Evolutionary conservation across 1,140 invertebrate genomes (phyloP).

Genomic region (Apis cerana): DNA sequence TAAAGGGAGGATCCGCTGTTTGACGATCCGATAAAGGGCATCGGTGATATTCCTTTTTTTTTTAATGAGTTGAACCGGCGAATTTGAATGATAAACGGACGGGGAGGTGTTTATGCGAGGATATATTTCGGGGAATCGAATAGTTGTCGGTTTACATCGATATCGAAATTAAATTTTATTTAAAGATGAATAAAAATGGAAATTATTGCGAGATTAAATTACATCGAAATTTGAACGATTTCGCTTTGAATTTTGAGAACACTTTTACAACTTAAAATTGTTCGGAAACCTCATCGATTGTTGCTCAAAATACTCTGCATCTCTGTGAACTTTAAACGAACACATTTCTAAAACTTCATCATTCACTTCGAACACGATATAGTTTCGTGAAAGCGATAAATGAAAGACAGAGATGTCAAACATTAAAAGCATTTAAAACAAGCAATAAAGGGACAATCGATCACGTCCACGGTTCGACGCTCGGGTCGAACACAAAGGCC

Average conservation of each 20-base stretch:
- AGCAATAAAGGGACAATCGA: slow-evolving; percentile 54
- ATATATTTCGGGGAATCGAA: slow-evolving; percentile 3
- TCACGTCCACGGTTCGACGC: slow-evolving; percentile 61
- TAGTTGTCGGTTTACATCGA: neutral
- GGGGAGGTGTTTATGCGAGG: slow-evolving; percentile 1
- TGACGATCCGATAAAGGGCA: slow-evolving; percentile 42
- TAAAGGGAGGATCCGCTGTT: slow-evolving; percentile 51
- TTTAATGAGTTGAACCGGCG: slow-evolving; percentile 20
- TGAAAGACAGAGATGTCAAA: neutral
- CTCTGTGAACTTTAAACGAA: no score
- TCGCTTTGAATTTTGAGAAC: no score
- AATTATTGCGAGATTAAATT: no score
- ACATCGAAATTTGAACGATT: no score
- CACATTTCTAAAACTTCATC: no score
- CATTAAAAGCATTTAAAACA: slow-evolving; percentile 20
- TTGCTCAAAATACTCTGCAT: no score
- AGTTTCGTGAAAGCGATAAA: neutral
- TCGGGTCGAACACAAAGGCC: slow-evolving; percentile 44
- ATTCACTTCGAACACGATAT: no score
- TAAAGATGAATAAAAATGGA: no score
- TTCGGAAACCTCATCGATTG: no score
- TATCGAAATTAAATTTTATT: no score
- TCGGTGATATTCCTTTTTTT: slow-evolving; percentile 21
- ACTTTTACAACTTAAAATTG: no score
- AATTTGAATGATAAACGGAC: neutral